A percentile compares a stretch with the other conserved stretches of the same genome.
Evolutionary conservation across 2,797 vertebrate genomes (phyloP).

Genomic region (Girardinus metallicus): DNA sequence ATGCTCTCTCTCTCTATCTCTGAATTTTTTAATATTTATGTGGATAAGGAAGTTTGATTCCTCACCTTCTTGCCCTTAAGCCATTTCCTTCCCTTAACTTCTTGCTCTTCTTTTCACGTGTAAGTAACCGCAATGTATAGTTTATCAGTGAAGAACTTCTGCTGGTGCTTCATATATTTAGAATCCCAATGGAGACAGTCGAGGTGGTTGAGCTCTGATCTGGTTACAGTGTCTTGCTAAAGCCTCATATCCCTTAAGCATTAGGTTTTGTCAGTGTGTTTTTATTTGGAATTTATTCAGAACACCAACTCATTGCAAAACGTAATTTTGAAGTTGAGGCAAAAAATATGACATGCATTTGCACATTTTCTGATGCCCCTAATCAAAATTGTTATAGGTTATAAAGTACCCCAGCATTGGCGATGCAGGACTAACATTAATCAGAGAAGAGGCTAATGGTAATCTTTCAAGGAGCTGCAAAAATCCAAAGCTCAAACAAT

Average conservation of each 20-base stretch:
- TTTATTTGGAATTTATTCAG: conserved; percentile 2
- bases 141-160: conserved; percentile 22
- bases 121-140: conserved; percentile 13
- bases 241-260: background rate
- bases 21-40: background rate
- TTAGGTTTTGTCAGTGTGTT: background rate
- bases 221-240: background rate
- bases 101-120: background rate
- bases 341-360: background rate
- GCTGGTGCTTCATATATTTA: conserved; percentile 1
- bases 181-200: conserved; percentile 17
- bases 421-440: background rate
- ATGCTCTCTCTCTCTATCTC: conserved; percentile 2
- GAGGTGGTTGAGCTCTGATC: conserved; percentile 12
- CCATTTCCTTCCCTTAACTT: background rate
- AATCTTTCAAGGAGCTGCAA: background rate
- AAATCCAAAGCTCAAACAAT: background rate
- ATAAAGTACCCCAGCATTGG: background rate
- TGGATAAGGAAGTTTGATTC: background rate
- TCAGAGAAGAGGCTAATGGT: background rate
- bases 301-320: background rate
- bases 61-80: background rate
- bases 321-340: background rate
- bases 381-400: background rate
- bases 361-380: background rate